A percentile compares a stretch with the other conserved stretches of the same genome.
These are phyloP conservation scores for Perithous albicinctus DNA, from an alignment of 2,888 invertebrate genomes.

Conservation along the genomic window DNA sequence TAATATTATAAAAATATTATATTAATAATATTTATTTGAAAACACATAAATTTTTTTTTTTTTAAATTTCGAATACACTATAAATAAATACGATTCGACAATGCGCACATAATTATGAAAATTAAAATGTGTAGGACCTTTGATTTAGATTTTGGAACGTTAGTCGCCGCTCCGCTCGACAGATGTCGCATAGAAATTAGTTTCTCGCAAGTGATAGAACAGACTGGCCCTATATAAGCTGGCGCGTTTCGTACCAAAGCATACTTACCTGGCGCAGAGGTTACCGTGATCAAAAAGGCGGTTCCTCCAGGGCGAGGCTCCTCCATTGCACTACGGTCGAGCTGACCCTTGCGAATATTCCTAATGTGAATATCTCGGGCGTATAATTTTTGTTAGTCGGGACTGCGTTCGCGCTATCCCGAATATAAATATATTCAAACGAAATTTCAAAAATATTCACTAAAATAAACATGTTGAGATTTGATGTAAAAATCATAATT, in stretches of 20 bases:
- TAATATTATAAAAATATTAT: neutral
- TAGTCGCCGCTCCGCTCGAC: neutral
- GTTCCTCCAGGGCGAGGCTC: slow-evolving; percentile 85
- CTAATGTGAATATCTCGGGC: slow-evolving; percentile 86
- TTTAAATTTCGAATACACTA: neutral
- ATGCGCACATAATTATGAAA: neutral
- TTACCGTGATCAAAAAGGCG: slow-evolving; percentile 85
- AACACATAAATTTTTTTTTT: neutral
- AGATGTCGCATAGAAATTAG: neutral
- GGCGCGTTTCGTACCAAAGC: slow-evolving; percentile 24
- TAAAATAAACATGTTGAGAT: too few relatives aligned
- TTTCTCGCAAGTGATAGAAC: slow-evolving; percentile 9
- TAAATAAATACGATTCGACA: neutral
- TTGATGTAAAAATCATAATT: too few relatives aligned
- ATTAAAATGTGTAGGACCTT: neutral
- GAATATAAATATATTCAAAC: slow-evolving; percentile 71
- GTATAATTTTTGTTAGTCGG: slow-evolving; percentile 81
- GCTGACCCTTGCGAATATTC: slow-evolving; percentile 86
- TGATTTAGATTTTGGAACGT: neutral
- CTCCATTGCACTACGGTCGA: slow-evolving; percentile 87
- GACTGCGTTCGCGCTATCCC: slow-evolving; percentile 83
- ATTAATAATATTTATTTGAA: neutral
- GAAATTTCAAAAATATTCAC: too few relatives aligned
- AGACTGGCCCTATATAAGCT: slow-evolving; percentile 30
- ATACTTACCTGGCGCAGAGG: slow-evolving; percentile 86